Conservation (phyloP, 2,888 invertebrate species). For the Pedicia rivosa region DNA sequence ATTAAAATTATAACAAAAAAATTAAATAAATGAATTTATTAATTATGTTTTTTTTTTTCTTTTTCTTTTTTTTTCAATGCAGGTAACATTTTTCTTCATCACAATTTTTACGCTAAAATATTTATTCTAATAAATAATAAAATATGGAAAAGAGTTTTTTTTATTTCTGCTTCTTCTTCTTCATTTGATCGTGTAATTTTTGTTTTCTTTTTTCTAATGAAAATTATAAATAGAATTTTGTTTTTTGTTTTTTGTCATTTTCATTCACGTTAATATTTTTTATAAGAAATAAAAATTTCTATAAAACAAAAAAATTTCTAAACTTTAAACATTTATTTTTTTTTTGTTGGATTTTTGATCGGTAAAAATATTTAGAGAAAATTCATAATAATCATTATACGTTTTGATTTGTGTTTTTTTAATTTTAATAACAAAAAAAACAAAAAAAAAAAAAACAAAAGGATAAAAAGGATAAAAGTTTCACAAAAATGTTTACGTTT, state of each 20-base stretch:
- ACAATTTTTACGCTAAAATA: too few relatives aligned
- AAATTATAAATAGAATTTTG: neutral
- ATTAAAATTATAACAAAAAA: too few relatives aligned
- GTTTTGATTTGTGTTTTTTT: neutral
- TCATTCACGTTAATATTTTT: too few relatives aligned
- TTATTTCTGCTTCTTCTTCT: neutral
- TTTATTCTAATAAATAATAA: neutral
- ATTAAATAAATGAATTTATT: neutral
- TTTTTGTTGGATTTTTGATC: neutral
- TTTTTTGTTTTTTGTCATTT: neutral
- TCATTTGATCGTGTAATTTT: neutral
- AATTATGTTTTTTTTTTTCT: neutral
- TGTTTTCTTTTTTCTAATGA: neutral
- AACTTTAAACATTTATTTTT: neutral
- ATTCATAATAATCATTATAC: neutral
- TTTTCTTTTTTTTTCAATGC: too few relatives aligned
- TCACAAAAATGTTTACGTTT: too few relatives aligned
- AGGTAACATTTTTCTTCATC: too few relatives aligned
- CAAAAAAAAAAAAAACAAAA: neutral
- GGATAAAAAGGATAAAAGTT: neutral
- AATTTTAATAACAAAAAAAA: neutral
- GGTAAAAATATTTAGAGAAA: too few relatives aligned
- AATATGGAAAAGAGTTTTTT: neutral
- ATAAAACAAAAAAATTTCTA: neutral
- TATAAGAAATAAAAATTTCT: neutral